A percentile compares a stretch with the other conserved stretches of the same genome.
Evolutionary conservation across 2,113 vertebrate species (phyloP).

Genomic region (Centrocercus urophasianus): DNA sequence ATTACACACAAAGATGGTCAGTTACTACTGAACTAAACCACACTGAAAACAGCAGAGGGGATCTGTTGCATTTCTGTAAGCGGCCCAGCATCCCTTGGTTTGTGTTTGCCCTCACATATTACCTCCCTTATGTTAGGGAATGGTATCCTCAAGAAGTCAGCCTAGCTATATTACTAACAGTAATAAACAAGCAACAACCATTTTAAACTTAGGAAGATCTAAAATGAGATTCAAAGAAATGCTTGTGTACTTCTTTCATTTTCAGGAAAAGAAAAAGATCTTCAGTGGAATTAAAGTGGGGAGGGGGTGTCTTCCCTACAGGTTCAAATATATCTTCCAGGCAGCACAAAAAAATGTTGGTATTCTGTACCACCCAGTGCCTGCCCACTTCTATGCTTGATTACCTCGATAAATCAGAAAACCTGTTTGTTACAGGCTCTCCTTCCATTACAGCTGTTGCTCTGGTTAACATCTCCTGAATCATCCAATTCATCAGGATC

Average conservation of each 20-base stretch:
- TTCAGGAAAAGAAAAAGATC: neutral
- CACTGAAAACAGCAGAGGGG: neutral
- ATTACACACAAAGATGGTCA: neutral
- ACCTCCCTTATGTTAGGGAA: neutral
- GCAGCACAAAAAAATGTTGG: slow-evolving; percentile 48
- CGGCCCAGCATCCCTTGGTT: neutral
- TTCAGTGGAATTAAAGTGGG: slow-evolving; percentile 32
- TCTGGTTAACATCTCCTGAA: slow-evolving; percentile 76
- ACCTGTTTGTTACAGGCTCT: slow-evolving; percentile 67
- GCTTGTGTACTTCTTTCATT: neutral
- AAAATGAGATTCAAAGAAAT: neutral
- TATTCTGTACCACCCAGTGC: slow-evolving; percentile 75
- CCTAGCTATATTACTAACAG: neutral
- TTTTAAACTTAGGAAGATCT: slow-evolving; percentile 22
- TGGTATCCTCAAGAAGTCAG: neutral
- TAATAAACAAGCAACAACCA: neutral
- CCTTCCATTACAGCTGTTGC: slow-evolving; percentile 74
- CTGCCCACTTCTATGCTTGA: slow-evolving; percentile 71
- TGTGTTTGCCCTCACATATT: neutral
- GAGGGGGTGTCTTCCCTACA: slow-evolving; percentile 3
- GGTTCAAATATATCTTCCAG: slow-evolving; percentile 54
- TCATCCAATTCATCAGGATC: slow-evolving; percentile 75
- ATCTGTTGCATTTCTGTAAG: neutral
- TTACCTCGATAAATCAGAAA: slow-evolving; percentile 74
- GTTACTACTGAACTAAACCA: neutral